Conservation (phyloP, 2,113 vertebrate genomes). For the Ascaphus truei region DNA sequence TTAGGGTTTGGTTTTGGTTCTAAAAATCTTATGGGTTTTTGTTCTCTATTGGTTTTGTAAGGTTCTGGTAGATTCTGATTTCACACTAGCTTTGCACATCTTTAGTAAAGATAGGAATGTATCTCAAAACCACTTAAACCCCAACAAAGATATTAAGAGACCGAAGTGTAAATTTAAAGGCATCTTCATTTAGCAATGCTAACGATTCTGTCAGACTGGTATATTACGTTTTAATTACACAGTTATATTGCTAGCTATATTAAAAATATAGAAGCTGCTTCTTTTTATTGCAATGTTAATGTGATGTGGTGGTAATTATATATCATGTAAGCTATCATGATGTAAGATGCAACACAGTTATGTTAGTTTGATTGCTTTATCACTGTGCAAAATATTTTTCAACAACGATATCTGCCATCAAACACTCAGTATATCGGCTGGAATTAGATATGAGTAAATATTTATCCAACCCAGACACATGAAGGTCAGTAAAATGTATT, state of each 20-base stretch:
- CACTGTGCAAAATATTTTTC: constrained; percentile 20
- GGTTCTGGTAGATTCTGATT: no score
- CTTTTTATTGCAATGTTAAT: constrained; percentile 34
- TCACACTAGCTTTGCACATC: no score
- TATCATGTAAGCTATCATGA: constrained; percentile 10
- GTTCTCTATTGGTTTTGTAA: no score
- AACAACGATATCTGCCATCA: not conserved
- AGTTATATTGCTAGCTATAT: constrained; percentile 32
- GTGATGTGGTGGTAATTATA: constrained; percentile 24
- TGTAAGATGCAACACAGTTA: constrained; percentile 1
- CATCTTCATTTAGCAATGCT: constrained; percentile 21
- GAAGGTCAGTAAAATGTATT: not conserved
- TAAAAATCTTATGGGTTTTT: no score
- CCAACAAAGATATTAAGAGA: constrained; percentile 7
- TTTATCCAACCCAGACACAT: not conserved
- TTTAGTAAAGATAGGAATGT: no score
- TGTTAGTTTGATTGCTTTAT: constrained; percentile 11
- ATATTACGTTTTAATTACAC: constrained; percentile 35
- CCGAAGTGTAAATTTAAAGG: not conserved
- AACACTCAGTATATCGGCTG: not conserved
- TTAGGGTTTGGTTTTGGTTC: no score
- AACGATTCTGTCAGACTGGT: constrained; percentile 29
- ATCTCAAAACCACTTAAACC: not conserved
- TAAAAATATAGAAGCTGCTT: constrained; percentile 33
- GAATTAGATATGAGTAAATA: not conserved